Evolutionary conservation across 2,113 vertebrate genomes (phyloP), one percentile per base, ranked within the genome.

Genomic region (Microcebus lehilahytsara): DNA sequence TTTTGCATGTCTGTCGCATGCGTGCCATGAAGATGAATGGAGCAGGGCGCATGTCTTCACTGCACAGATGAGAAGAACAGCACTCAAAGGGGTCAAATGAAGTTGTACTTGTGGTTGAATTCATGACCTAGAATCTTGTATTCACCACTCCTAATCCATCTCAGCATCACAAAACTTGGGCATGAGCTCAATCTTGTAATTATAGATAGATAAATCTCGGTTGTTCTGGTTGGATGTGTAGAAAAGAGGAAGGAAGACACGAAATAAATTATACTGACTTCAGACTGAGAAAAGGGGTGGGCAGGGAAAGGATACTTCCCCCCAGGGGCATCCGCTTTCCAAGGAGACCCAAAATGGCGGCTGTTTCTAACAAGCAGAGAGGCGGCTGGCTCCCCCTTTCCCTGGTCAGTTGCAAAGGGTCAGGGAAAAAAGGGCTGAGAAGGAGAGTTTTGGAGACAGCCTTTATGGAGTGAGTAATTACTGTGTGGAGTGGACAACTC

Each of bases 381-480:
- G 20, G 42, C 2, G 2, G 53, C 0, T 0, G 2, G 32, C 74
- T 93, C 37, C 27, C 40, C 80, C 64, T 85, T 60, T 49, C 13
- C 27, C 85, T 74, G 89, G 79, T 32, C 79, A 69, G 67, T 66
- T 11, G n/a, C 72, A 51, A 69, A 93, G 81, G 89, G 95, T 81
- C 84, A 81, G 86, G 78, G 5, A 2, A 56, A 42, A 62, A 74
- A 90, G n/a, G 87, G 74, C 92, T 85, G 81, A 78, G 86, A 72
- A 75, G 93, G n/a, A 79, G 72, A 85, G 67, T 30, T 72, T 75
- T 75, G 69, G 85, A 83, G 97, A 66, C 88, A 97, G 91, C 89
- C 94, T 92, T 97, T 85, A 20, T n/a, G 71, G 67, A 42, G 93
- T 95, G 95, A 91, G 95, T 79, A 89, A 97, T 97, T 87, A 89